phyloP scores from a whole-genome alignment of 2,797 vertebrate genomes.

The Silurus aristotelis region DNA sequence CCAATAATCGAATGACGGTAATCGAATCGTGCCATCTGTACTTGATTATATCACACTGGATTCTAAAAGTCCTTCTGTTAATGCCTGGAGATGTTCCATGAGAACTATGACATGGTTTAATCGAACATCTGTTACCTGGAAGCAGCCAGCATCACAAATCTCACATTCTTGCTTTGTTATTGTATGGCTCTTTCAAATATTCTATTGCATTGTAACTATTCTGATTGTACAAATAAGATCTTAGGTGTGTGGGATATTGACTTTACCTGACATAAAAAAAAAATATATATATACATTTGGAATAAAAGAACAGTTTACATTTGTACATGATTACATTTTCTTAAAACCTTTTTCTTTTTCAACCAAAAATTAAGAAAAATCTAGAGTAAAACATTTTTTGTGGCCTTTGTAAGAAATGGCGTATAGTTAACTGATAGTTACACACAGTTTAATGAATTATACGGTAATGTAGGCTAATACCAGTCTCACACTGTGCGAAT shows the following conservation, averaged over 20 bases:
- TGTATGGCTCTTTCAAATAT: slow-evolving; percentile 55
- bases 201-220: slow-evolving; percentile 61
- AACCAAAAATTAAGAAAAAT: background rate
- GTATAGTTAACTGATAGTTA: background rate
- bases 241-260: background rate
- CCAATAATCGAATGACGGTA: slow-evolving; percentile 51
- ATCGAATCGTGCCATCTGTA: slow-evolving; percentile 62
- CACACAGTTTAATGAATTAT: background rate
- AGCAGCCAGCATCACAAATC: slow-evolving; percentile 43
- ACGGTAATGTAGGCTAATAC: too few species aligned
- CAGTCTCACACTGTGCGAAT: too few species aligned
- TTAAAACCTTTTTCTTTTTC: background rate
- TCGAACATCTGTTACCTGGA: slow-evolving; percentile 66
- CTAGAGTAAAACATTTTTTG: background rate
- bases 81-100: slow-evolving; percentile 45
- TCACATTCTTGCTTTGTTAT: slow-evolving; percentile 41
- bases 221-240: slow-evolving; percentile 54
- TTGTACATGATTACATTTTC: background rate
- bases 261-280: background rate
- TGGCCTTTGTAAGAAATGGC: background rate
- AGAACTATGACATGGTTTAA: slow-evolving; percentile 54
- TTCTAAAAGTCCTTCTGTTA: slow-evolving; percentile 48
- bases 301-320: background rate
- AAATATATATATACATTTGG: too few species aligned
- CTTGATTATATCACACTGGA: slow-evolving; percentile 60